phyloP scores from a whole-genome alignment of 2,888 invertebrate genomes.

The Choreutis nemorana region DNA sequence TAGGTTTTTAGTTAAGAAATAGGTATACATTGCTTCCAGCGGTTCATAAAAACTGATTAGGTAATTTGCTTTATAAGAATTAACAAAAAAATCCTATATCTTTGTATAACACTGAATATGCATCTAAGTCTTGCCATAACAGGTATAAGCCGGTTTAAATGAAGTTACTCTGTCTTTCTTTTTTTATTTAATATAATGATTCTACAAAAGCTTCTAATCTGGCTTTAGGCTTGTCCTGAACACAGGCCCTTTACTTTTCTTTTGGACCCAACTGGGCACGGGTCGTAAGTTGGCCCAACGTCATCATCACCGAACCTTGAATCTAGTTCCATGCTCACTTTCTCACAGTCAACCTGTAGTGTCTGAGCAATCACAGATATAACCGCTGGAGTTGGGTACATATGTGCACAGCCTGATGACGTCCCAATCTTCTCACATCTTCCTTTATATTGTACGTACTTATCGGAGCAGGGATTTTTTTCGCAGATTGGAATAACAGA shows the following conservation, averaged over 20 bases:
- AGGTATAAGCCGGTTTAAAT: no score
- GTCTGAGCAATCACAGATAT: conserved; percentile 70
- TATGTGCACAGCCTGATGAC: conserved; percentile 39
- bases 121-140: no score
- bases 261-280: conserved; percentile 38
- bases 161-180: no score
- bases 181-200: no score
- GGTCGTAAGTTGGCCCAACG: neutral
- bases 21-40: no score
- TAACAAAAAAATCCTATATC: no score
- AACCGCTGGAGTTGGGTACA: conserved; percentile 32
- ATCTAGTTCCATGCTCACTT: conserved; percentile 21
- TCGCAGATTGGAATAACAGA: conserved; percentile 67
- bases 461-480: conserved; percentile 69
- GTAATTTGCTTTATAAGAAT: no score
- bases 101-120: no score
- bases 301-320: conserved; percentile 26
- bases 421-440: conserved; percentile 48
- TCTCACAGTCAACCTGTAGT: conserved; percentile 64
- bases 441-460: conserved; percentile 44
- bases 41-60: no score
- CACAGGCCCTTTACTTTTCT: conserved; percentile 33
- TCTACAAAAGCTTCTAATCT: no score
- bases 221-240: no score
- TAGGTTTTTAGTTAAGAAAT: no score